Evolutionary conservation across 2,888 invertebrate species (phyloP).

Genomic region (Lacanobia wlatinum): DNA sequence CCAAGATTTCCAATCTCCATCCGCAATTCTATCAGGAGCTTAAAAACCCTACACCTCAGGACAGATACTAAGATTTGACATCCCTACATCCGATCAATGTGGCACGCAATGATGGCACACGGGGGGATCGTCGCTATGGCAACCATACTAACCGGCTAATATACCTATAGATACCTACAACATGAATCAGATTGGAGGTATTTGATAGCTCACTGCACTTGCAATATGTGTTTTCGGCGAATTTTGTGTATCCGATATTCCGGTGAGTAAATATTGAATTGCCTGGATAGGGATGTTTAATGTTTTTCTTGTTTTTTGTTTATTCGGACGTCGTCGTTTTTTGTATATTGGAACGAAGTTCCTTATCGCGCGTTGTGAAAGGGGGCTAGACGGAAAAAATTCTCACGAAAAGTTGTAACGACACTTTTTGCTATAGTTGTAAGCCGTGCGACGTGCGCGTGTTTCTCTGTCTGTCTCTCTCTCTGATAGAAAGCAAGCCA

Average conservation of each 20-base stretch:
- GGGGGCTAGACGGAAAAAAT: too few species aligned
- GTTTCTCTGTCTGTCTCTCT: too few species aligned
- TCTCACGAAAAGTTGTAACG: too few species aligned
- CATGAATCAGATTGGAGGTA: conserved; percentile 14
- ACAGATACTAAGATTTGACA: background rate
- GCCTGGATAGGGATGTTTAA: background rate
- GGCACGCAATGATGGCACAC: conserved; percentile 22
- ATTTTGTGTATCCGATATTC: background rate
- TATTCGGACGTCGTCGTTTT: background rate
- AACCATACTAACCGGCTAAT: conserved; percentile 43
- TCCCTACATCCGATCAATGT: conserved; percentile 32
- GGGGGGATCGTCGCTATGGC: conserved; percentile 54
- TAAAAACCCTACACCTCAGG: background rate
- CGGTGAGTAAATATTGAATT: background rate
- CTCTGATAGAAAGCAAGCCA: too few species aligned
- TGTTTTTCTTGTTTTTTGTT: too few species aligned
- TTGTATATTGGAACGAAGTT: too few species aligned
- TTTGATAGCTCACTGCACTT: conserved; percentile 18
- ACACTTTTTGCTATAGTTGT: too few species aligned
- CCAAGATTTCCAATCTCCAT: background rate
- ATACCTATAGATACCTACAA: conserved; percentile 22
- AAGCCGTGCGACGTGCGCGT: too few species aligned
- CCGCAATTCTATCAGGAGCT: too few species aligned
- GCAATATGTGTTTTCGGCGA: conserved; percentile 5
- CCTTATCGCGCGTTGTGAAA: too few species aligned